Evolutionary conservation across 2,888 invertebrate species (phyloP).

Genomic region (Globia sparganii): DNA sequence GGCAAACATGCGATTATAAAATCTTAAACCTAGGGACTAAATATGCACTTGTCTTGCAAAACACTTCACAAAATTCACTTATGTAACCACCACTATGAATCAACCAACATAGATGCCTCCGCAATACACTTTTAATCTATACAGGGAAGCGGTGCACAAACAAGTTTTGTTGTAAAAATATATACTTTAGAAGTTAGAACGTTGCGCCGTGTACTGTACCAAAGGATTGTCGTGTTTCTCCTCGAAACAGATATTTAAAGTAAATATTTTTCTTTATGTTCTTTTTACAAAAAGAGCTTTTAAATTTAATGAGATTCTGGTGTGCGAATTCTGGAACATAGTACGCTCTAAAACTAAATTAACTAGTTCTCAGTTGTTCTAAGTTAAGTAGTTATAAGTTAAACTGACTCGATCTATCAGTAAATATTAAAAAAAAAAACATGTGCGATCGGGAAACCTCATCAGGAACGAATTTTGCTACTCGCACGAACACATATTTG

Average conservation of each 20-base stretch:
- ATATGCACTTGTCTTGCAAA: background rate
- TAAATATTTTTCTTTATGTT: slow-evolving; percentile 38
- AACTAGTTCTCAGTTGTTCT: too few species aligned
- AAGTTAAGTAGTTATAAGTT: too few species aligned
- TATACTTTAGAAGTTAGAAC: slow-evolving; percentile 41
- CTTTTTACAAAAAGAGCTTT: slow-evolving; percentile 26
- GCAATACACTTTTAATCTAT: slow-evolving; percentile 54
- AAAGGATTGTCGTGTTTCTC: slow-evolving; percentile 39
- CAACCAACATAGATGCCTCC: background rate
- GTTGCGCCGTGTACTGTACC: slow-evolving; percentile 20
- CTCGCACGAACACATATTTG: too few species aligned
- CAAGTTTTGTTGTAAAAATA: slow-evolving; percentile 47
- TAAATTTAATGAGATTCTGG: slow-evolving; percentile 10
- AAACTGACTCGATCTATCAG: background rate
- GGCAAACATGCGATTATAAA: background rate
- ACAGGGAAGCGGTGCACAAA: slow-evolving; percentile 37
- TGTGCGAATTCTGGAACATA: background rate
- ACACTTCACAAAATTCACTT: background rate
- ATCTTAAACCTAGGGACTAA: background rate
- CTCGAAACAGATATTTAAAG: slow-evolving; percentile 34
- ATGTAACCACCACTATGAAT: background rate
- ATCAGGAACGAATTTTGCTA: too few species aligned
- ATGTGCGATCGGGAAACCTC: too few species aligned
- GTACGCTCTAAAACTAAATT: background rate
- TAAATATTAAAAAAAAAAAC: too few species aligned